Conservation (phyloP, 2,797 vertebrate species). For the Trachops cirrhosus region DNA sequence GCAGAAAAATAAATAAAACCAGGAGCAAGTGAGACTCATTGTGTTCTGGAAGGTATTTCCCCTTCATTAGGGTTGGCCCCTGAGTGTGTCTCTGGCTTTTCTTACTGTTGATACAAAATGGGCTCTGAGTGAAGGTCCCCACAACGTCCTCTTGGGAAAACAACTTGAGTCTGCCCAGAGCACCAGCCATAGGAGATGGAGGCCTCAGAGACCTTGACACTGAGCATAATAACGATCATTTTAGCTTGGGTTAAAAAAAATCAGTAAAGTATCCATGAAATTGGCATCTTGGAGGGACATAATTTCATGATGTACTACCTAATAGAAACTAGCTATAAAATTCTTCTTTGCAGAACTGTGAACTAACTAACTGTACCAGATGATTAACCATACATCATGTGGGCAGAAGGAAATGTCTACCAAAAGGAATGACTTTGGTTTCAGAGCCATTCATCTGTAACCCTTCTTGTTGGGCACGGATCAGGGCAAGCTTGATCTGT, state of each 20-base stretch:
- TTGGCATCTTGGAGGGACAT: conserved; percentile 9
- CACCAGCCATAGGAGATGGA: neutral
- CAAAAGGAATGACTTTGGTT: neutral
- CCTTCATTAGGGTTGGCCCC: neutral
- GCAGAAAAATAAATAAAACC: conserved; percentile 55
- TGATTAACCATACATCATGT: neutral
- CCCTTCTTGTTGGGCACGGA: neutral
- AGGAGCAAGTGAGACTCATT: neutral
- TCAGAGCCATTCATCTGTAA: neutral
- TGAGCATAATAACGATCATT: neutral
- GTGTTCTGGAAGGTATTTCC: neutral
- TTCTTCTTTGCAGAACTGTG: neutral
- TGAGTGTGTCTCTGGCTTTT: neutral
- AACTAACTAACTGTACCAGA: neutral
- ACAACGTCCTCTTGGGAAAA: neutral
- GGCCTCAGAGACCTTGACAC: neutral
- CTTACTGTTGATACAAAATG: conserved; percentile 1
- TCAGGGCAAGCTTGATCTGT: neutral
- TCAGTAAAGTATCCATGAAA: neutral
- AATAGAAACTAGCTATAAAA: neutral
- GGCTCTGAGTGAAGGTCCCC: neutral
- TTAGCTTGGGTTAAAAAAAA: neutral
- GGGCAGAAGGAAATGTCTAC: neutral
- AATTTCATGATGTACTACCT: neutral
- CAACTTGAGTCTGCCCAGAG: neutral